A percentile compares a stretch with the other conserved stretches of the same genome.
phyloP scores from a whole-genome alignment of 2,113 vertebrate species.

The Peromyscus maniculatus region DNA sequence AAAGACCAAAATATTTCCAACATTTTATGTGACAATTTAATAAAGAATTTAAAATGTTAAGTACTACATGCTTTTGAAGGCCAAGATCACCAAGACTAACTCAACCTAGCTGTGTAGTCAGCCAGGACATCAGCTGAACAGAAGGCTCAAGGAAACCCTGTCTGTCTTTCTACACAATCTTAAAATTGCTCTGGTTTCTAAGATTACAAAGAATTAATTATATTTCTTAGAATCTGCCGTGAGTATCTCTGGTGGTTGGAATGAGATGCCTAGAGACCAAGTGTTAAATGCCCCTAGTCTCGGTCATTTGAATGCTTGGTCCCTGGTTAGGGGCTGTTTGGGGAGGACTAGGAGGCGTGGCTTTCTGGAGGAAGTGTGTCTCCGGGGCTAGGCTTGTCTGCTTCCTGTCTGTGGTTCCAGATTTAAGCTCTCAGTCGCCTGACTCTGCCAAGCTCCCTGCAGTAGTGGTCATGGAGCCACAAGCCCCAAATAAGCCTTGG shows the following conservation, averaged over 20 bases:
- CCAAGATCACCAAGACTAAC: slow-evolving; percentile 1
- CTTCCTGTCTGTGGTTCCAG: not conserved
- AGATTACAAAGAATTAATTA: not conserved
- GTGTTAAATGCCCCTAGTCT: not conserved
- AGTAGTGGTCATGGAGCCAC: no score
- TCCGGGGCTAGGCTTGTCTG: no score
- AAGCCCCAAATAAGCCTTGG: not conserved
- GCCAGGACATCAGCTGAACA: not conserved
- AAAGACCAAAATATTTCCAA: not conserved
- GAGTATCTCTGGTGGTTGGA: not conserved
- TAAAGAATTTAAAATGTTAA: not conserved
- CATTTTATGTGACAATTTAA: not conserved
- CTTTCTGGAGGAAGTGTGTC: not conserved
- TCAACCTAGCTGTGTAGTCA: not conserved
- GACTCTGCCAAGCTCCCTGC: not conserved
- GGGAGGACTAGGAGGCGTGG: not conserved
- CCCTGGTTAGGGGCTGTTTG: not conserved
- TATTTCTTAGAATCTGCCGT: not conserved
- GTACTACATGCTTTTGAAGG: not conserved
- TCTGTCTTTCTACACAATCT: not conserved
- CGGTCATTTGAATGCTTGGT: not conserved
- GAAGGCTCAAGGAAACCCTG: not conserved
- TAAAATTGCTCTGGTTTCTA: not conserved
- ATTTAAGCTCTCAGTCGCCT: not conserved
- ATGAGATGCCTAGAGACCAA: not conserved